phyloP scores from a whole-genome alignment of 1,140 invertebrate genomes.

The Drosophila kanapiae region DNA sequence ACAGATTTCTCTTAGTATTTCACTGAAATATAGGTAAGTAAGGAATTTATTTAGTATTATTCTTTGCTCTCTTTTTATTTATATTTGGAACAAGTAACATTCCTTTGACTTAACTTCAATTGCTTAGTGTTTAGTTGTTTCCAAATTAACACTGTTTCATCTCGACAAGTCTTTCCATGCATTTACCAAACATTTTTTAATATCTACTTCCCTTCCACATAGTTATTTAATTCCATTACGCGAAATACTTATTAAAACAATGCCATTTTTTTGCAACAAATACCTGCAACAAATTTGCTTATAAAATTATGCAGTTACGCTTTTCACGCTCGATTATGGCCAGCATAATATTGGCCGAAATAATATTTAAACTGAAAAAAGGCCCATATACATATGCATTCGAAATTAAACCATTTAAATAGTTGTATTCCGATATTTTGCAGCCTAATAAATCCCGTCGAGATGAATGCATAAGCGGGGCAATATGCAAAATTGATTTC shows the following conservation, averaged over 20 bases:
- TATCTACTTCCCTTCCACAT: neutral
- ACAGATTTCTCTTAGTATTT: neutral
- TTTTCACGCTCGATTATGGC: slow-evolving; percentile 34
- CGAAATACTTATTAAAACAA: slow-evolving; percentile 1
- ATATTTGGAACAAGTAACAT: too few relatives aligned
- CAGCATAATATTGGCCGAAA: slow-evolving; percentile 26
- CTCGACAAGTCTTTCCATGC: too few relatives aligned
- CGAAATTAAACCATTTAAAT: slow-evolving; percentile 48
- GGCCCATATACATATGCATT: slow-evolving; percentile 11
- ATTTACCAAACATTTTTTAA: too few relatives aligned
- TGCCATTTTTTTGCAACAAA: neutral
- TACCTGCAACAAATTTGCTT: neutral
- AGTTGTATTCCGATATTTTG: slow-evolving; percentile 31
- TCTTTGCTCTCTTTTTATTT: neutral
- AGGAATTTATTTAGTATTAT: neutral
- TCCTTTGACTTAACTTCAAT: too few relatives aligned
- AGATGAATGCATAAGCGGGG: slow-evolving; percentile 64
- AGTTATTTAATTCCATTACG: too few relatives aligned
- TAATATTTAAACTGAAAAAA: slow-evolving; percentile 35
- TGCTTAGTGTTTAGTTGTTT: too few relatives aligned
- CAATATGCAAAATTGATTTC: slow-evolving; percentile 69
- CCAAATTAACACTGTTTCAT: too few relatives aligned
- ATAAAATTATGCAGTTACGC: slow-evolving; percentile 8
- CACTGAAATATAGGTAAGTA: neutral
- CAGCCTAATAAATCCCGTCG: slow-evolving; percentile 45